These are phyloP conservation scores for Eidolon helvum DNA, from an alignment of 2,113 vertebrate species.

Conservation along the genomic window DNA sequence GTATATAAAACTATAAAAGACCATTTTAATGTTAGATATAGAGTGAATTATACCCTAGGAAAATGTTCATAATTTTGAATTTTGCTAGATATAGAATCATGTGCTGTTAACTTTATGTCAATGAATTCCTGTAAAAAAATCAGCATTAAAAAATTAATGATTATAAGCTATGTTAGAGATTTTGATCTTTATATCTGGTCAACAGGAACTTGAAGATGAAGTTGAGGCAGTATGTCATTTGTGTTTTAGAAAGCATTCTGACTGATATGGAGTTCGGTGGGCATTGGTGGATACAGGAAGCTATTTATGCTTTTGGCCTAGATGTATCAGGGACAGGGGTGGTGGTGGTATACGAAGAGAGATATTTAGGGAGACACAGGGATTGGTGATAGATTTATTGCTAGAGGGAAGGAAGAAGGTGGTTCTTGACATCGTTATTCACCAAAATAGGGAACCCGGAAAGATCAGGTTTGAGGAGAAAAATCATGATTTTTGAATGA, in stretches of 20 bases:
- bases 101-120: neutral
- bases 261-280: neutral
- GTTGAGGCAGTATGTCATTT: neutral
- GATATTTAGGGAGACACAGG: neutral
- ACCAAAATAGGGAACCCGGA: neutral
- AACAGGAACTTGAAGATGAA: neutral
- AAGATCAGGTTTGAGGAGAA: neutral
- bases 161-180: neutral
- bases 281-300: neutral
- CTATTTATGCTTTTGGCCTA: neutral
- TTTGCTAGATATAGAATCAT: neutral
- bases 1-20: neutral
- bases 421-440: neutral
- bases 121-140: neutral
- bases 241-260: neutral
- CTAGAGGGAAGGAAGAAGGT: neutral
- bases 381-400: neutral
- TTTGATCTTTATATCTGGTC: neutral
- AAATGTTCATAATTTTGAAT: neutral
- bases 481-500: neutral
- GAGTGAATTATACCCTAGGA: neutral
- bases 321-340: neutral
- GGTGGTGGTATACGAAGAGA: neutral
- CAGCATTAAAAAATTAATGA: neutral
- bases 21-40: neutral